phyloP scores from a whole-genome alignment of 2,113 vertebrate genomes.

The Forbesichthys papilliferus region DNA sequence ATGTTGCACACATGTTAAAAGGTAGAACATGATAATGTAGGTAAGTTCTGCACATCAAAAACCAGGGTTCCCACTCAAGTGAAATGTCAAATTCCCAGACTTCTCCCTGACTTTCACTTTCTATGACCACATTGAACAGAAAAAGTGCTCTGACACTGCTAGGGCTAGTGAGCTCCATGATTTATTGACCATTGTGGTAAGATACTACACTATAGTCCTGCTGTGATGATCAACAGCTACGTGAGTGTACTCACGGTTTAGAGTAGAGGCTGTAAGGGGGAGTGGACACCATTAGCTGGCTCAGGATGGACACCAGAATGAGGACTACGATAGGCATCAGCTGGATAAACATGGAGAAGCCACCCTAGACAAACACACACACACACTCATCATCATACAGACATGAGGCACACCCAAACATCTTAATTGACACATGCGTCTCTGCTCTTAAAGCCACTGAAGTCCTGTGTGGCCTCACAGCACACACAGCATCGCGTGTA shows the following conservation, averaged over 20 bases:
- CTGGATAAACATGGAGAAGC: slow-evolving; percentile 98
- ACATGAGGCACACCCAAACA: not conserved
- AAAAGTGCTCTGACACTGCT: no score
- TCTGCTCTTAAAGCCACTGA: no score
- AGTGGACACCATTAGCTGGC: slow-evolving; percentile 96
- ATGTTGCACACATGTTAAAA: not conserved
- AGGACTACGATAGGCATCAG: slow-evolving; percentile 95
- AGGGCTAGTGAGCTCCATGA: no score
- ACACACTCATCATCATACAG: slow-evolving; percentile 23
- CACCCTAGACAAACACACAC: slow-evolving; percentile 80
- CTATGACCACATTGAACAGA: no score
- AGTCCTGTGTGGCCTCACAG: no score
- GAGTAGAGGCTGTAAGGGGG: slow-evolving; percentile 94
- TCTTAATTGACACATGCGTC: not conserved
- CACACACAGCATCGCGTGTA: no score
- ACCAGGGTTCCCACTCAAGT: no score
- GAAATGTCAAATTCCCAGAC: no score
- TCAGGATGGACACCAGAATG: slow-evolving; percentile 93
- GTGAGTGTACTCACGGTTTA: slow-evolving; percentile 84
- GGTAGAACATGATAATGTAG: not conserved
- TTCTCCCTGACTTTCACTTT: no score
- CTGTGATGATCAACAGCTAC: not conserved
- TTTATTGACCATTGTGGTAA: no score
- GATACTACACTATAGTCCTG: no score
- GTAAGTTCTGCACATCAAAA: no score